Conservation (phyloP, 2,888 invertebrate genomes). For the Lymantria dispar region DNA sequence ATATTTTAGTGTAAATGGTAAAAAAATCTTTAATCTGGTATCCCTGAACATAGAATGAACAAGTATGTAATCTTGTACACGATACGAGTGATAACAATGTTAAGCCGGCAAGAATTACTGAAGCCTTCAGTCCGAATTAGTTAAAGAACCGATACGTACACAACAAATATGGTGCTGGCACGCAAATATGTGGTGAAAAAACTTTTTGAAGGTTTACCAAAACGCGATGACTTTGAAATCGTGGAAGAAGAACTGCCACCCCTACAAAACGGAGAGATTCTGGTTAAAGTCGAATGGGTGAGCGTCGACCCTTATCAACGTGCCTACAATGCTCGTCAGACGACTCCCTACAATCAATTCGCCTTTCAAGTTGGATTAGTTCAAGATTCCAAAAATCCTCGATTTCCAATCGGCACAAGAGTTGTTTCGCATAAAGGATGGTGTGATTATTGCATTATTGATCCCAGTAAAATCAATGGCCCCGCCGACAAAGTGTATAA, state of each 20-base stretch:
- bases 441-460: conserved; percentile 75
- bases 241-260: conserved; percentile 14
- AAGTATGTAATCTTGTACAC: background rate
- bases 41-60: background rate
- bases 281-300: conserved; percentile 47
- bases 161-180: conserved; percentile 67
- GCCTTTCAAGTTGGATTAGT: conserved; percentile 59
- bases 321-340: conserved; percentile 29
- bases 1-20: too few relatives aligned
- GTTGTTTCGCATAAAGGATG: conserved; percentile 81
- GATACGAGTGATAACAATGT: too few relatives aligned
- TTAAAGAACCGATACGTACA: background rate
- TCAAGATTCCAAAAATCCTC: conserved; percentile 69
- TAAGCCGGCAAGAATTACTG: too few relatives aligned
- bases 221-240: conserved; percentile 80
- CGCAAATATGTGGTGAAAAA: conserved; percentile 81
- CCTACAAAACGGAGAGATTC: conserved; percentile 51
- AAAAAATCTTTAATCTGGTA: background rate
- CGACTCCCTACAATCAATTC: conserved; percentile 34
- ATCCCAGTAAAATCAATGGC: conserved; percentile 22
- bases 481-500: conserved; percentile 39
- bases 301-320: conserved; percentile 54
- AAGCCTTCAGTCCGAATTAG: background rate
- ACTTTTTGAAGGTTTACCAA: conserved; percentile 82
- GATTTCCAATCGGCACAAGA: conserved; percentile 83